Percentiles rank a stretch among this genome's conserved stretches.
Evolutionary conservation across 2,797 vertebrate genomes (phyloP).

Genomic region (Eupleurogrammus muticus): DNA sequence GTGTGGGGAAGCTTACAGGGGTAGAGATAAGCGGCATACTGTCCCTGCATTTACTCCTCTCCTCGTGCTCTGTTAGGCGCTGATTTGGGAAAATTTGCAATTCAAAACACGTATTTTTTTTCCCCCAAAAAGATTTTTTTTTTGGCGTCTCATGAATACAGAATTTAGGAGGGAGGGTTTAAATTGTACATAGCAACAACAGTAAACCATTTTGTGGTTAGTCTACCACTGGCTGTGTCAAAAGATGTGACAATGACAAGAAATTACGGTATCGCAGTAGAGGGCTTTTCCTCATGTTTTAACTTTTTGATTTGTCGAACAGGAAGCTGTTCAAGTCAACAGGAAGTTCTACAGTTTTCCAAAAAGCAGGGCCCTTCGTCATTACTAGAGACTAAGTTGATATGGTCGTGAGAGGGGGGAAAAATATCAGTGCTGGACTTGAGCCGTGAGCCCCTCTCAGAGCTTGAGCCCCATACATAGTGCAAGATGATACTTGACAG

Average conservation of each 20-base stretch:
- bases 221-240: conserved; percentile 52
- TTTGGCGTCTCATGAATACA: conserved; percentile 84
- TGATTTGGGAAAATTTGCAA: conserved; percentile 87
- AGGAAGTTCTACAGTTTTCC: conserved; percentile 47
- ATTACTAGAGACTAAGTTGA: conserved; percentile 41
- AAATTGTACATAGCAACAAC: conserved; percentile 75
- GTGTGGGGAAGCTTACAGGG: conserved; percentile 78
- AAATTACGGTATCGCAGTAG: conserved; percentile 37
- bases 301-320: conserved; percentile 34
- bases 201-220: conserved; percentile 61
- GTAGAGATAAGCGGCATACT: conserved; percentile 81
- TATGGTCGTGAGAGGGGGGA: conserved; percentile 16
- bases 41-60: conserved; percentile 73
- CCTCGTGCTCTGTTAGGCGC: conserved; percentile 73
- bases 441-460: neutral
- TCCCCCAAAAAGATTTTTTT: conserved; percentile 82
- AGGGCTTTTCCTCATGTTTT: conserved; percentile 18
- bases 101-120: conserved; percentile 86
- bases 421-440: conserved; percentile 17
- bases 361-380: conserved; percentile 24
- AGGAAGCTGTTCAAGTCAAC: conserved; percentile 42
- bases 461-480: conserved; percentile 15
- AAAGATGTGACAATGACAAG: conserved; percentile 38
- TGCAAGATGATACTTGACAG: conserved; percentile 56
- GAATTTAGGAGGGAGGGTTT: conserved; percentile 77